Base-by-base conservation (phyloP, 1,140 invertebrate species). In the Cherax quadricarinatus region DNA sequence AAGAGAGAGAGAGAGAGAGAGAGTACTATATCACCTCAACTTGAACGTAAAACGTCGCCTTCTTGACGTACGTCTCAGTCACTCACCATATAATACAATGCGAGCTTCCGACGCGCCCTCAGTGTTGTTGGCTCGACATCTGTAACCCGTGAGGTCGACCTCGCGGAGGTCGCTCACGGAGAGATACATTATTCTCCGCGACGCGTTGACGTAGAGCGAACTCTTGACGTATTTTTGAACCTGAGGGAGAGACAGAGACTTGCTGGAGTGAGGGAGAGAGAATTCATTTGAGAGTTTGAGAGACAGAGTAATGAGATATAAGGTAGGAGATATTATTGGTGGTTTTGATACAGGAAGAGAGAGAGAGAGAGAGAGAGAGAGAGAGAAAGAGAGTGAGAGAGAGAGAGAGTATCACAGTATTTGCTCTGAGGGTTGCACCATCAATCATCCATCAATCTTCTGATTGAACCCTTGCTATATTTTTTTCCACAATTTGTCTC, bases 41-140 rank as follows among this genome's bases (percentile, higher is more conserved):
- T 57, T 57, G 7, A 57, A 57, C 53, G 53, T 9, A 57, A 14
- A 57, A 7, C 53, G 12, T 57, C 53, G 7, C 53, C 6, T 3
- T 3, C 53, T 57, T 14, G 53, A 57, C 53, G 53, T 57, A 57
- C 53, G 7, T 7, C 6, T 9, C 7, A 57, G 12, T 57, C 12
- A 85, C 82, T 21, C 62, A 85, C 83, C 83, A 21, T 66, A 62
- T 2, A 85, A 18, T 21, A 85, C 53, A n/a, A 85, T 30, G 24
- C 57, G 83, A 30, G 83, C 83, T 16, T 85, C 83, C 4, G 83
- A 57, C 24, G 57, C 21, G 1, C 83, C 83, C 24, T 62, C 60
- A 10, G 21, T 30, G 57, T 85, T 85, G 18, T 85, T 85, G 24
- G 83, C 83, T 5, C 83, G n/a, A 66, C 83, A 85, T 4, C 53